Conservation (phyloP, 2,888 invertebrate species). For the Pediacus dermestoides region DNA sequence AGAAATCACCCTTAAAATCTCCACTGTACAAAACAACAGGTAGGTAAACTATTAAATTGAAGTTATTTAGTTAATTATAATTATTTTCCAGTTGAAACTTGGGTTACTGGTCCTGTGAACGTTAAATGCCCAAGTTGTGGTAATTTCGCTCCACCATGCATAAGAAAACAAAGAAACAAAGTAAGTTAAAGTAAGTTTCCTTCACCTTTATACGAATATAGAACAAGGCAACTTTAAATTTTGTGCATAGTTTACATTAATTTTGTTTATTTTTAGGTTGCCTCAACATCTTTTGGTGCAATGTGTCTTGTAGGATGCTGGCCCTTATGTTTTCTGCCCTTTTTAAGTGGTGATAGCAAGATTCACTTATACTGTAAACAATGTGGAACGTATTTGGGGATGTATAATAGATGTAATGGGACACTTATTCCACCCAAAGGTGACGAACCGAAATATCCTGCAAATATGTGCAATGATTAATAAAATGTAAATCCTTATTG, state of each 20-base stretch:
- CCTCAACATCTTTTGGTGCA: constrained; percentile 41
- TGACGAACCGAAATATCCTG: too few relatives aligned
- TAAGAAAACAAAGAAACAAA: constrained; percentile 44
- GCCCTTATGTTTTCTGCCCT: constrained; percentile 47
- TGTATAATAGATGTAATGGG: constrained; percentile 39
- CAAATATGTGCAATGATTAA: too few relatives aligned
- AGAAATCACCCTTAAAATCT: too few relatives aligned
- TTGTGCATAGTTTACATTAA: too few relatives aligned
- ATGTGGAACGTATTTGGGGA: constrained; percentile 51
- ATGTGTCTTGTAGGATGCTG: constrained; percentile 44
- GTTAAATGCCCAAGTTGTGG: constrained; percentile 38
- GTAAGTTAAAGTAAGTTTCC: constrained; percentile 28
- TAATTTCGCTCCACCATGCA: constrained; percentile 38
- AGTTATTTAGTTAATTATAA: constrained; percentile 3
- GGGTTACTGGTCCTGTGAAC: constrained; percentile 38
- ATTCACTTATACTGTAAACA: constrained; percentile 49
- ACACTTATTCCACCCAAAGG: constrained; percentile 13
- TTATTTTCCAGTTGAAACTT: constrained; percentile 40
- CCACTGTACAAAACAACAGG: constrained; percentile 36
- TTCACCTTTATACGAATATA: not conserved
- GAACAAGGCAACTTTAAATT: not conserved
- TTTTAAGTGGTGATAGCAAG: constrained; percentile 39
- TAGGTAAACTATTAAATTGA: constrained; percentile 11
- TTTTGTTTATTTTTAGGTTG: constrained; percentile 30
- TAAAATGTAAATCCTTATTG: too few relatives aligned